A percentile compares a stretch with the other conserved stretches of the same genome.
Conservation (phyloP, 1,140 invertebrate species). For the Parasteatoda tepidariorum region DNA sequence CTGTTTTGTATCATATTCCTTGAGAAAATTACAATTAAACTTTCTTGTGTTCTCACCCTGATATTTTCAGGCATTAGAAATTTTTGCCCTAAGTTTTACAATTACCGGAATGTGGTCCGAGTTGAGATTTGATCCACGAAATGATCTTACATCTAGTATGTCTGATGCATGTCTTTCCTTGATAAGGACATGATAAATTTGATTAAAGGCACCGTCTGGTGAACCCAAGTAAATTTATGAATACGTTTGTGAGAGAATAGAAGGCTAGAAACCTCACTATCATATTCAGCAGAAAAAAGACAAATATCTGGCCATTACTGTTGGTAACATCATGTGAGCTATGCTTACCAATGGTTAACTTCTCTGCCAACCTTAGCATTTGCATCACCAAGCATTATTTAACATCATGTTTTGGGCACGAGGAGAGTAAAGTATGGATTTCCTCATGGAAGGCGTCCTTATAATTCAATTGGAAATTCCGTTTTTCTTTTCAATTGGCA, state of each 20-base stretch:
- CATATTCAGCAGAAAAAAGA: neutral
- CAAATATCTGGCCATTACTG: too few species aligned
- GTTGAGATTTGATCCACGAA: neutral
- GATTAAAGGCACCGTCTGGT: neutral
- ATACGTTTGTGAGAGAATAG: neutral
- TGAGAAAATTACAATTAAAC: too few species aligned
- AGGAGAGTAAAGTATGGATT: too few species aligned
- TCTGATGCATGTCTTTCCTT: neutral
- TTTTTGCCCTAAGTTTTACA: neutral
- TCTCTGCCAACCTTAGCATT: too few species aligned
- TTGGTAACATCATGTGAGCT: too few species aligned
- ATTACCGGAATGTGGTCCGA: neutral
- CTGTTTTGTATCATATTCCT: neutral
- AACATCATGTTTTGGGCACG: too few species aligned
- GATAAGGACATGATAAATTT: neutral
- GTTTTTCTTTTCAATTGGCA: too few species aligned
- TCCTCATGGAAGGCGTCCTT: too few species aligned
- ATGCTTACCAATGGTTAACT: too few species aligned
- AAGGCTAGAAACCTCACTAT: neutral
- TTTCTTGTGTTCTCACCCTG: neutral
- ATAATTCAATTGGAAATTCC: too few species aligned
- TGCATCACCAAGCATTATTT: too few species aligned
- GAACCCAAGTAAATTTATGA: neutral
- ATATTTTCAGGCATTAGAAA: neutral
- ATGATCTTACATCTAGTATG: neutral